Base-by-base conservation (phyloP, 2,113 vertebrate species). In the Chaetorhynchus papuensis region DNA sequence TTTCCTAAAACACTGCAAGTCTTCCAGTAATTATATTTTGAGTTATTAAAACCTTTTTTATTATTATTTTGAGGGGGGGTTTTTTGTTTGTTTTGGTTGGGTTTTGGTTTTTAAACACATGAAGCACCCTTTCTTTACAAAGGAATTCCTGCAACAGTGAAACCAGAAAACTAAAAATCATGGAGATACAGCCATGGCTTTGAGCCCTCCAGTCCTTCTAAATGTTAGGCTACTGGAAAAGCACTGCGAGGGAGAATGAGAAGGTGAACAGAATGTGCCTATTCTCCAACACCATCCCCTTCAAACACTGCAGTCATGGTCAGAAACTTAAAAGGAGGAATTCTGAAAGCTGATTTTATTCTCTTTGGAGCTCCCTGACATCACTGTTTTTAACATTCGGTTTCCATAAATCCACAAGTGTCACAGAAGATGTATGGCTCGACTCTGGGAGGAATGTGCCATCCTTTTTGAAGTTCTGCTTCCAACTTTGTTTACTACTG, bases 401-500 rank as follows among this genome's bases (percentile, higher is more conserved):
- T 96, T 97, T 96, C 94, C 86, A 97, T 97, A 97, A 96, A 97
- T 97, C 93, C 81, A 39, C 1, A 75, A 85, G 91, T 88, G 91
- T 97, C 97, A 95, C 3, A 52, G 90, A 96, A 97, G 97, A 96
- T 94, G 92, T 94, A 95, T 59, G 95, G 92, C 72, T 97, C 28
- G 35, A 93, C 96, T 97, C 96, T 60, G 72, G 1, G 5, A 92
- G 94, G 93, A 97, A 97, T 97, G 96, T 97, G 85, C 93, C 96
- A 97, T 97, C 96, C 76, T 96, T 97, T 98, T 97, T 98, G 98
- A 98, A 98, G 98, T 98, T 66, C 91, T 74, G n/a, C 69, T 96
- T 97, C 89, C 90, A 97, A 89, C 94, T 96, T 90, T 97, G 97
- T 97, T 98, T 97, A 97, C 97, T 96, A 84, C 75, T 96, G 94